phyloP scores from a whole-genome alignment of 2,113 vertebrate genomes.

The Porphyrio hochstetteri region DNA sequence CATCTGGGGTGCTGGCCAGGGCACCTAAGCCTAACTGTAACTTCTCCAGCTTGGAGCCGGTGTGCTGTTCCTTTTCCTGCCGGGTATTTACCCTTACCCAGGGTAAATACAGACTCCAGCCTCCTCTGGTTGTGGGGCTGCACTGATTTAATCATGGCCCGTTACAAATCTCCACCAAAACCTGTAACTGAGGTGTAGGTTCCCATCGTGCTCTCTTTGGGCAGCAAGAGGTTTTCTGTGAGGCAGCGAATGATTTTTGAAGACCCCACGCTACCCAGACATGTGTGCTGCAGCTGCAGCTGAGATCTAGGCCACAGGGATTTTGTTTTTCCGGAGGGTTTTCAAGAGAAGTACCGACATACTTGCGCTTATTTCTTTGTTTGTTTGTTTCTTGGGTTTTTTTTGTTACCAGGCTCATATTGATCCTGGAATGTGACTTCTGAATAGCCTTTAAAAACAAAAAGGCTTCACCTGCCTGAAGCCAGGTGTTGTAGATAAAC shows the following conservation, averaged over 20 bases:
- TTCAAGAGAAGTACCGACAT: neutral
- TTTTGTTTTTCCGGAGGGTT: neutral
- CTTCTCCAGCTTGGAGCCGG: neutral
- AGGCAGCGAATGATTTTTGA: neutral
- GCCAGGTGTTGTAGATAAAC: slow-evolving; percentile 18
- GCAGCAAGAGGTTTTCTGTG: neutral
- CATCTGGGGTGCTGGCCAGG: neutral
- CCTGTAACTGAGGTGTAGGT: fast-evolving
- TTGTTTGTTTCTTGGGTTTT: neutral
- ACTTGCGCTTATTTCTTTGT: neutral
- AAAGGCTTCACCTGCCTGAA: neutral
- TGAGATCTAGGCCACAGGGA: neutral
- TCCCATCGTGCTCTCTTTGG: neutral
- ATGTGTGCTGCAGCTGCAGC: neutral
- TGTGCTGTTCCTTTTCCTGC: neutral
- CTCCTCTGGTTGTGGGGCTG: neutral
- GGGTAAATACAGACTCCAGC: neutral
- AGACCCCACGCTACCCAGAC: neutral
- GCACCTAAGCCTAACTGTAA: fast-evolving
- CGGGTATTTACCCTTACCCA: no score
- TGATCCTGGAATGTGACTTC: slow-evolving; percentile 10
- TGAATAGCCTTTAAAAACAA: neutral
- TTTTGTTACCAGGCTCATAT: neutral
- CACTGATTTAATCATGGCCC: neutral
- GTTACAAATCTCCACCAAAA: neutral